Evolutionary conservation across 2,888 invertebrate genomes (phyloP).

Genomic region (Leucoptera coffeella): DNA sequence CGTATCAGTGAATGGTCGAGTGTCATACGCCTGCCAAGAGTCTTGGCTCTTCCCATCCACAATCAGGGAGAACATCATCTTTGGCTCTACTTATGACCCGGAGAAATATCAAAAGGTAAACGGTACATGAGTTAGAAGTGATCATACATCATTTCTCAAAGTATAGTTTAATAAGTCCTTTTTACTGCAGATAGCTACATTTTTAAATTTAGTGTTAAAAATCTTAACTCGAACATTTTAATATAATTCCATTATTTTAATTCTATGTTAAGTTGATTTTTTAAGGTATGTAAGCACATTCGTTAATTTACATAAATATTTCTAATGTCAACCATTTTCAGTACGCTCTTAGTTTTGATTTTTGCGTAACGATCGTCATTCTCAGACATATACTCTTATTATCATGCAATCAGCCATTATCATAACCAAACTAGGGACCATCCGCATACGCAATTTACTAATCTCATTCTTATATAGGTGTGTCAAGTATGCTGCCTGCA

Average conservation of each 20-base stretch:
- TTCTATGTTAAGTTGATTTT: too few relatives aligned
- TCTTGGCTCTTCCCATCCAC: slow-evolving; percentile 76
- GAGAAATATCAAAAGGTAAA: slow-evolving; percentile 56
- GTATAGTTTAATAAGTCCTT: too few relatives aligned
- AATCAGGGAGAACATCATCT: slow-evolving; percentile 76
- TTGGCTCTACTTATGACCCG: slow-evolving; percentile 61
- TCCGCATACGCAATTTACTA: background rate
- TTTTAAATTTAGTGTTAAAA: too few relatives aligned
- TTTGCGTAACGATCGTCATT: too few relatives aligned
- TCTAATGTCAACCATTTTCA: background rate
- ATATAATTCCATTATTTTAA: too few relatives aligned
- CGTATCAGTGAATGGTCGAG: slow-evolving; percentile 53
- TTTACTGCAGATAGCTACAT: too few relatives aligned
- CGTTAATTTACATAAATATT: background rate
- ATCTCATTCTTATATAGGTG: slow-evolving; percentile 22
- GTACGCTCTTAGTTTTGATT: too few relatives aligned
- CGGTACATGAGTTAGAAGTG: too few relatives aligned
- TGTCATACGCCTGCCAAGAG: slow-evolving; percentile 77
- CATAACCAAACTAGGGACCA: background rate
- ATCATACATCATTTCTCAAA: too few relatives aligned
- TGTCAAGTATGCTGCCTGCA: slow-evolving; percentile 59
- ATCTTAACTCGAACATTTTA: too few relatives aligned
- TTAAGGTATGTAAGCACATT: background rate
- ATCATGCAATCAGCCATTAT: too few relatives aligned
- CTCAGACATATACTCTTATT: too few relatives aligned